Evolutionary conservation across 2,113 vertebrate species (phyloP).

Genomic region (Labeo catla): DNA sequence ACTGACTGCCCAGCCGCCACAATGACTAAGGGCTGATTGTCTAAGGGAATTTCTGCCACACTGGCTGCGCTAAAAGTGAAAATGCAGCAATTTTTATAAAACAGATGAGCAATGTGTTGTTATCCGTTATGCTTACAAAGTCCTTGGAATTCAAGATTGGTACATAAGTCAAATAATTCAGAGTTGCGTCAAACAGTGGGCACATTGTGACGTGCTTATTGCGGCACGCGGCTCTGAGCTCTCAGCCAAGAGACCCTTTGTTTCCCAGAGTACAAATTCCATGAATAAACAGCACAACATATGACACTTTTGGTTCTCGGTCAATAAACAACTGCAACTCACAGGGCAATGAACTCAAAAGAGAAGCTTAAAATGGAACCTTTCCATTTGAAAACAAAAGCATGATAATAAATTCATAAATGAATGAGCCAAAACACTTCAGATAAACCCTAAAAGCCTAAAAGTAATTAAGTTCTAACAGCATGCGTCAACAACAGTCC

Average conservation of each 20-base stretch:
- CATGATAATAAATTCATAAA: background rate
- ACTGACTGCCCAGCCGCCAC: constrained; percentile 34
- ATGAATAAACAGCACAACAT: constrained; percentile 63
- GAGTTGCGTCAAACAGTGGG: constrained; percentile 65
- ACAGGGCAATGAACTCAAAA: constrained; percentile 35
- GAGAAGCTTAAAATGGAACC: background rate
- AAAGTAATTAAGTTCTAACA: constrained; percentile 12
- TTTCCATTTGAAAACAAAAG: background rate
- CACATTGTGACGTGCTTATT: constrained; percentile 67
- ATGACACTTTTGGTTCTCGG: constrained; percentile 48
- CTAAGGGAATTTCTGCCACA: background rate
- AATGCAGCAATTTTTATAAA: background rate
- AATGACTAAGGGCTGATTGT: constrained; percentile 52
- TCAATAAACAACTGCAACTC: background rate
- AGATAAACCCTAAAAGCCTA: background rate
- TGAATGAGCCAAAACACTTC: background rate
- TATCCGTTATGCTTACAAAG: background rate
- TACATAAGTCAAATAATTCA: constrained; percentile 58
- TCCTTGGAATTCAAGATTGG: constrained; percentile 42
- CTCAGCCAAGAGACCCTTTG: constrained; percentile 66
- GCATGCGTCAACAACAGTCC: background rate
- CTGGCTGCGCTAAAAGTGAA: background rate
- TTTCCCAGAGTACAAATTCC: constrained; percentile 62
- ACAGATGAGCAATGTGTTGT: background rate
- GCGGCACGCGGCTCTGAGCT: constrained; percentile 48